Percentiles rank a stretch among this genome's conserved stretches.
These are phyloP conservation scores for Orius laevigatus DNA, from an alignment of 1,140 invertebrate species.

Conservation along the genomic window DNA sequence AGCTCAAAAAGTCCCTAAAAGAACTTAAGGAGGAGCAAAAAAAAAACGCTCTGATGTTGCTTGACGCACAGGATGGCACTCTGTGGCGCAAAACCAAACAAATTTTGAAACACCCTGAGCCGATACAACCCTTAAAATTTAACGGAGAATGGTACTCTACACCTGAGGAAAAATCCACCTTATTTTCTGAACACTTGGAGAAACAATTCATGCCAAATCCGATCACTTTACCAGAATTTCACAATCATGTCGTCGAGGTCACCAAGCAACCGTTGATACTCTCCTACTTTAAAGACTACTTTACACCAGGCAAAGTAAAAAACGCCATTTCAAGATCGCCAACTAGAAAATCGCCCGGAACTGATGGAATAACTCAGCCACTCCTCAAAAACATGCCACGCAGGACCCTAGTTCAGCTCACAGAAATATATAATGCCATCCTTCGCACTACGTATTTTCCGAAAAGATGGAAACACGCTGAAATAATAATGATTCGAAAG, in stretches of 20 bases:
- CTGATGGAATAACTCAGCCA: background rate
- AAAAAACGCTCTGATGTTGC: background rate
- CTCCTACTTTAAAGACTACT: background rate
- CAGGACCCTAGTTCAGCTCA: background rate
- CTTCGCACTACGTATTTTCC: background rate
- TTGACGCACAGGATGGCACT: background rate
- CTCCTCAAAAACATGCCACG: background rate
- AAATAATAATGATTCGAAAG: background rate
- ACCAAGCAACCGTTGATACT: background rate
- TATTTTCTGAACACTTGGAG: background rate
- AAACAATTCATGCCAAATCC: background rate
- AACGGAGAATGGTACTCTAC: background rate
- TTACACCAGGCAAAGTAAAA: background rate
- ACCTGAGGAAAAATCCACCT: background rate
- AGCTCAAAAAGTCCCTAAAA: background rate
- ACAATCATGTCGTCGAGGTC: background rate
- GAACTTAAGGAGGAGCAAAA: background rate
- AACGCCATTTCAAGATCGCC: background rate
- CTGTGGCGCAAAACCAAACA: background rate
- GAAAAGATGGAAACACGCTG: background rate
- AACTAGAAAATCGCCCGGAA: background rate
- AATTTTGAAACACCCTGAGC: background rate
- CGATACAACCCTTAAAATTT: background rate
- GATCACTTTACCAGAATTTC: background rate
- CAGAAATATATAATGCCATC: background rate